Conservation (phyloP, 2,888 invertebrate genomes). For the Drosophila sordidapex region DNA sequence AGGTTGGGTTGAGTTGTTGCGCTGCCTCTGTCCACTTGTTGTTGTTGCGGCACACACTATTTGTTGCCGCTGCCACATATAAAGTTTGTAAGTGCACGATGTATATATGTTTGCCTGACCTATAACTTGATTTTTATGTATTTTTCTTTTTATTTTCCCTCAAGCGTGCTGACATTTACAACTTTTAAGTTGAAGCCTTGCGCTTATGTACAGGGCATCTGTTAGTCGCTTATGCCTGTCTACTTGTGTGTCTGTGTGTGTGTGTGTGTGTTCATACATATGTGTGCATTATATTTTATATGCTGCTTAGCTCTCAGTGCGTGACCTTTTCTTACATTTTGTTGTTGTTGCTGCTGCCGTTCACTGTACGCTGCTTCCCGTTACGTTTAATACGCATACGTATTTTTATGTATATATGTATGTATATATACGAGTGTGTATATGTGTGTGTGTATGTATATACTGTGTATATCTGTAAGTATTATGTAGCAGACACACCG, state of each 20-base stretch:
- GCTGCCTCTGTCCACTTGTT: slow-evolving; percentile 42
- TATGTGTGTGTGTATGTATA: neutral
- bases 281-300: slow-evolving; percentile 66
- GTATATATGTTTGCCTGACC: neutral
- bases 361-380: slow-evolving; percentile 41
- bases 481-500: slow-evolving; percentile 50
- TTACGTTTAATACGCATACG: slow-evolving; percentile 20
- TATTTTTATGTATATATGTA: neutral
- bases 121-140: neutral
- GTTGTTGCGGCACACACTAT: slow-evolving; percentile 15
- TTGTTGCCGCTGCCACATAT: slow-evolving; percentile 47
- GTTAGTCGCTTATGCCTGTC: slow-evolving; percentile 4
- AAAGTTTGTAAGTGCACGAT: neutral
- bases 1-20: neutral
- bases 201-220: neutral
- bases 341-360: slow-evolving; percentile 39
- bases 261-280: slow-evolving; percentile 35
- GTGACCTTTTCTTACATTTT: slow-evolving; percentile 78
- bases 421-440: neutral
- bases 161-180: no score
- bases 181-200: neutral
- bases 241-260: neutral
- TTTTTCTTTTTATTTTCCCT: neutral
- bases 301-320: slow-evolving; percentile 79
- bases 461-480: slow-evolving; percentile 15